Evolutionary conservation across 2,888 invertebrate genomes (phyloP).

Genomic region (Hypomecis atomaria): DNA sequence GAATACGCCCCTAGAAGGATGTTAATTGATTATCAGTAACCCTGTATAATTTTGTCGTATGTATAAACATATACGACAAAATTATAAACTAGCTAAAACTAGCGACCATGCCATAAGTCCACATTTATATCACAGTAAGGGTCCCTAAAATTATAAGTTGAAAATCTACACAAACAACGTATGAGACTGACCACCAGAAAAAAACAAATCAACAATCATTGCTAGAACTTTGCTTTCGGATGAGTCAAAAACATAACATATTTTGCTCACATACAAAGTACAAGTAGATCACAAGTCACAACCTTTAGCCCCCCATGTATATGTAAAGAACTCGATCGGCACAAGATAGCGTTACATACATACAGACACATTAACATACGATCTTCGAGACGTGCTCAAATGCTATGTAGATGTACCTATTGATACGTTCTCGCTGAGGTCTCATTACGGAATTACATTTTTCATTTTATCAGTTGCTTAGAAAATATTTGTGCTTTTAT

Average conservation of each 20-base stretch:
- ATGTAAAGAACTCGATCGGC: slow-evolving; percentile 25
- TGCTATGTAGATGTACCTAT: slow-evolving; percentile 15
- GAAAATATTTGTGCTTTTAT: too few species aligned
- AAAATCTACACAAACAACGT: too few species aligned
- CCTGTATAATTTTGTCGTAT: too few species aligned
- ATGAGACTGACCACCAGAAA: neutral
- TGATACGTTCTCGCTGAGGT: slow-evolving; percentile 10
- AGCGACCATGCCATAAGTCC: too few species aligned
- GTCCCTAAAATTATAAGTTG: too few species aligned
- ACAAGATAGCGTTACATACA: slow-evolving; percentile 30
- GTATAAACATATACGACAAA: too few species aligned
- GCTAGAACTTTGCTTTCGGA: neutral
- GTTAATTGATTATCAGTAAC: too few species aligned
- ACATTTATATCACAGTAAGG: too few species aligned
- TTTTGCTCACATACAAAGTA: slow-evolving; percentile 2
- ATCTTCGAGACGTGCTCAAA: slow-evolving; percentile 28
- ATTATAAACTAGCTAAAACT: too few species aligned
- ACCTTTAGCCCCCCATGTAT: slow-evolving; percentile 30
- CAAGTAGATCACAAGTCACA: slow-evolving; percentile 16
- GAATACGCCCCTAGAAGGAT: too few species aligned
- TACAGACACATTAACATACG: slow-evolving; percentile 27
- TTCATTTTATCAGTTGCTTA: neutral
- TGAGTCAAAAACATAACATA: neutral
- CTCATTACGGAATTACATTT: neutral
- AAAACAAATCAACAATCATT: neutral